Base-by-base conservation (phyloP, 2,113 vertebrate species). In the Setophaga kirtlandii region DNA sequence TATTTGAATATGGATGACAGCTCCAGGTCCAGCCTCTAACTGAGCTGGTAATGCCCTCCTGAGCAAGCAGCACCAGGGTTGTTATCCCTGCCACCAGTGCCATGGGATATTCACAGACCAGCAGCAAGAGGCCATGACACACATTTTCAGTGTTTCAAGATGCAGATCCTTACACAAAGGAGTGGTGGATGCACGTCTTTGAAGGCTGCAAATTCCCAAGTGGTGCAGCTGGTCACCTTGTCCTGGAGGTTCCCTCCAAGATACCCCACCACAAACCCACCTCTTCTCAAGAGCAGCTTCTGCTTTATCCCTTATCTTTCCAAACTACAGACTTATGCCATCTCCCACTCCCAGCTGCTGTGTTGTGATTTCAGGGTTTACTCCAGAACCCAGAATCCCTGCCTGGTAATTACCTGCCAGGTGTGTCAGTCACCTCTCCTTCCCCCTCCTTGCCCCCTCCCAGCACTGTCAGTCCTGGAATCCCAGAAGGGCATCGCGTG, bases 281-380 rank as follows among this genome's bases (percentile, higher is more conserved):
- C 70, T 79, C 70, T 58, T 30, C 77, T 27, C 62, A n/a, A 46
- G 42, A 31, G 28, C 53, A 76, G 5, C 33, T 65, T 37, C 62
- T 0, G 1, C 49, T 49, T 65, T 12, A 0, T 1, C 3, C 6
- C 56, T 30, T 3, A 0, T 23, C 55, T 21, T 63, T 58, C 89
- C 63, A 24, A 69, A 93, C 30, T 1, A 42, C 22, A 12, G 0
- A 11, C 24, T 52, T 3, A 5, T 0, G 3, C 12, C 3, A 0
- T 12, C 23, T 81, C 41, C 67, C 67, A 1, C 35, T 71, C 52
- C 20, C 74, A 73, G 39, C 18, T 52, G 27, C 4, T 50, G 8
- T 3, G 3, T 27, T 28, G 50, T 28, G 50, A 52, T 30, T 52
- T 30, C 50, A 52, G 50, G 50, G 27, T 52, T 52, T 52, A 52